Evolutionary conservation across 2,888 invertebrate genomes (phyloP).

Genomic region (Hydroisotoma schaefferi): DNA sequence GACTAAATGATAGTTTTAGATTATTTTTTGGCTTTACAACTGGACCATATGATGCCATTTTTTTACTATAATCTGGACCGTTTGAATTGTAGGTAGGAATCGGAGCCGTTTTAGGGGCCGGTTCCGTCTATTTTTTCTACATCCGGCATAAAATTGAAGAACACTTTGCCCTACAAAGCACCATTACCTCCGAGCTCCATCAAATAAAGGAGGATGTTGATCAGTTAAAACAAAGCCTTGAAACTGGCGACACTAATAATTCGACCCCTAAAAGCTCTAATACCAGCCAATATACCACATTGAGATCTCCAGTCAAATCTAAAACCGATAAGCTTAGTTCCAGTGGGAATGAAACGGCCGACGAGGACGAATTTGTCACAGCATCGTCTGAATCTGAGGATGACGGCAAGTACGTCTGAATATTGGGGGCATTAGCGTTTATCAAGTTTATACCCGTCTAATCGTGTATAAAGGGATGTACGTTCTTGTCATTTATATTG

Average conservation of each 20-base stretch:
- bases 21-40: too few relatives aligned
- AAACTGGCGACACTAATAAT: neutral
- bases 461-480: too few relatives aligned
- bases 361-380: slow-evolving; percentile 43
- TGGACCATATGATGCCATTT: too few relatives aligned
- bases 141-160: slow-evolving; percentile 34
- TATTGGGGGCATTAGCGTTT: too few relatives aligned
- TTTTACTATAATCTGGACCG: too few relatives aligned
- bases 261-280: neutral
- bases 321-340: neutral
- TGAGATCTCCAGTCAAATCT: neutral
- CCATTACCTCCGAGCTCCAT: slow-evolving; percentile 25
- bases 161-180: slow-evolving; percentile 36
- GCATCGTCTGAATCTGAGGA: slow-evolving; percentile 41
- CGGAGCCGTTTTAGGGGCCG: slow-evolving; percentile 41
- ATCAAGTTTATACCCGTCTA: too few relatives aligned
- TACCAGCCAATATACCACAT: too few relatives aligned
- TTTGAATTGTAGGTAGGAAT: too few relatives aligned
- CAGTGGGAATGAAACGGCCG: slow-evolving; percentile 30
- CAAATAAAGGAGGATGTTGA: slow-evolving; percentile 37
- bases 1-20: too few relatives aligned
- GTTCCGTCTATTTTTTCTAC: slow-evolving; percentile 37
- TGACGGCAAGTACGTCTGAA: slow-evolving; percentile 13
- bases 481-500: too few relatives aligned
- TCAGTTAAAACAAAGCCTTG: slow-evolving; percentile 17